phyloP scores from a whole-genome alignment of 35 echinoderm and acorn worm species.

The Lytechinus variegatus region DNA sequence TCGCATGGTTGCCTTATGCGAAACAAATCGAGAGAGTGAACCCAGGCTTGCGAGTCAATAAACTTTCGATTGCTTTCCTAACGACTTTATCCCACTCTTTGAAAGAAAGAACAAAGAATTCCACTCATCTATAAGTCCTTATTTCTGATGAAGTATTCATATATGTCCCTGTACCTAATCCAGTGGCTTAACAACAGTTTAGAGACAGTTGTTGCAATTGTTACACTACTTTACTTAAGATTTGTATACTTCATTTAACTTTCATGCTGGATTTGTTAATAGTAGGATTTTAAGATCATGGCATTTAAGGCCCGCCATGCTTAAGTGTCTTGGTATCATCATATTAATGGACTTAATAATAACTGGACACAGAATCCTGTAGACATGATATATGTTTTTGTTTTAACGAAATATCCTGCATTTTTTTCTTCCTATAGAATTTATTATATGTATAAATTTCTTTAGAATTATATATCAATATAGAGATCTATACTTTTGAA shows the following conservation, averaged over 20 bases:
- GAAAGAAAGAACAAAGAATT: not conserved
- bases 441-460: too few relatives aligned
- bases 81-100: not conserved
- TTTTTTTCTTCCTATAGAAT: too few relatives aligned
- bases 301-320: not conserved
- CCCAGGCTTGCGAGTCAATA: not conserved
- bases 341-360: not conserved
- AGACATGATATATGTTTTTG: too few relatives aligned
- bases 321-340: not conserved
- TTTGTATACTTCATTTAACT: slow-evolving; percentile 6
- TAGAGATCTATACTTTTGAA: too few relatives aligned
- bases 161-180: not conserved
- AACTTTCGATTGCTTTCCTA: slow-evolving; percentile 35
- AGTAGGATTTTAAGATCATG: not conserved
- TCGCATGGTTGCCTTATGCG: slow-evolving; percentile 1
- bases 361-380: too few relatives aligned
- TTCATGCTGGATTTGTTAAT: not conserved
- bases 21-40: slow-evolving; percentile 16
- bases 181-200: not conserved
- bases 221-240: not conserved
- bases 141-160: not conserved
- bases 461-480: too few relatives aligned
- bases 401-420: too few relatives aligned
- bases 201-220: not conserved
- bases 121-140: not conserved